Evolutionary conservation across 2,888 invertebrate species (phyloP), one percentile per base, ranked within the genome.

Genomic region (Malacosoma neustria): DNA sequence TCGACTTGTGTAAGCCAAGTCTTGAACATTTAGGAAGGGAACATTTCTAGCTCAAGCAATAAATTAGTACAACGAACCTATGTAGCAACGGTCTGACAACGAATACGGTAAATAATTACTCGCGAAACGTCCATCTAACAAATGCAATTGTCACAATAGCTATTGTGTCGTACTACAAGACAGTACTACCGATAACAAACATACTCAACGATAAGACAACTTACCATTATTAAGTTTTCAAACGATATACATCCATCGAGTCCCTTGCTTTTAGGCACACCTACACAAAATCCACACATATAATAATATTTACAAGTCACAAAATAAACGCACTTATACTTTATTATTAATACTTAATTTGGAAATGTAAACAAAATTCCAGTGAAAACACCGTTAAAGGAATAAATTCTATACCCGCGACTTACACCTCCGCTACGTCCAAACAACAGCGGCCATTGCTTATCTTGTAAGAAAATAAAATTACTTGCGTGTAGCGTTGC

Each of bases 221-320:
- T 80, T 66, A 81, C 81, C 80, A 69, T 64, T 53, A 71, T 62
- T 59, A 69, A 66, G 64, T 67, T 67, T 57, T 72, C 59, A 60
- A 57, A 59, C 49, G 51, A 61, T 63, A 60, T 63, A 54, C 46
- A 47, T 49, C 49, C 48, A 56, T 49, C 54, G 46, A 56, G 46
- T 50, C 54, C 41, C 49, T 46, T 51, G 51, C 45, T 60, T 51
- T 54, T 38, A 42, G 48, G 38, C 61, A 60, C 70, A 64, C 66
- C 61, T 63, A 61, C 66, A 66, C 67, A 58, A 54, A 55, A 60
- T 54, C 40, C 48, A 48, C 49, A 49, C 34, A n/a, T n/a, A n/a
- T n/a, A n/a, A n/a, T 57, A 67, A 70, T 54, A 57, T 60, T 53
- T 51, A 44, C 30, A 47, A 54, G 52, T 43, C 41, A 48, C 47